Evolutionary conservation across 2,113 vertebrate genomes (phyloP).

Genomic region (Rhinogobius similis): DNA sequence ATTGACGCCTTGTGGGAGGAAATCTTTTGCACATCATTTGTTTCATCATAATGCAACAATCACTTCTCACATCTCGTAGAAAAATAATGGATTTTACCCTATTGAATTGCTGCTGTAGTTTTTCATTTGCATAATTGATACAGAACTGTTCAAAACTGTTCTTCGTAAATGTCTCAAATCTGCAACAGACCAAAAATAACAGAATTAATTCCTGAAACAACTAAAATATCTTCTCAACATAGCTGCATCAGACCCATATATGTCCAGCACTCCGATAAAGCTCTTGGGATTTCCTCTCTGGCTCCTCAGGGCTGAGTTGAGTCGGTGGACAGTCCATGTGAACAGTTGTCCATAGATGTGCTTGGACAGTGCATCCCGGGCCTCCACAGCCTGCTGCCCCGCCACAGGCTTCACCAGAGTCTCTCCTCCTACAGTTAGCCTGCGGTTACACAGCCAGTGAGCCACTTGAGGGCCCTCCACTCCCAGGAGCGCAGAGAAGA

Average conservation of each 20-base stretch:
- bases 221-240: background rate
- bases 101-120: conserved; percentile 84
- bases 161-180: conserved; percentile 82
- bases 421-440: conserved; percentile 75
- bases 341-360: conserved; percentile 78
- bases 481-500: conserved; percentile 77
- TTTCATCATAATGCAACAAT: background rate
- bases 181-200: conserved; percentile 39
- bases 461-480: conserved; percentile 73
- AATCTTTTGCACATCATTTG: too few species aligned
- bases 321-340: conserved; percentile 76
- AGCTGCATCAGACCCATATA: conserved; percentile 66
- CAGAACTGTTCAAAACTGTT: conserved; percentile 88
- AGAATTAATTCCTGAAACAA: background rate
- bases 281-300: conserved; percentile 51
- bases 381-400: conserved; percentile 69
- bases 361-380: conserved; percentile 78
- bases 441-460: conserved; percentile 81
- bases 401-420: conserved; percentile 77
- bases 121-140: conserved; percentile 85
- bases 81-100: conserved; percentile 64
- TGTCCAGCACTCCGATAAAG: conserved; percentile 81
- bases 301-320: conserved; percentile 72
- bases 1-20: too few species aligned
- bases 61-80: background rate